Evolutionary conservation across 2,888 invertebrate genomes (phyloP).

Genomic region (Apotomis turbidana): DNA sequence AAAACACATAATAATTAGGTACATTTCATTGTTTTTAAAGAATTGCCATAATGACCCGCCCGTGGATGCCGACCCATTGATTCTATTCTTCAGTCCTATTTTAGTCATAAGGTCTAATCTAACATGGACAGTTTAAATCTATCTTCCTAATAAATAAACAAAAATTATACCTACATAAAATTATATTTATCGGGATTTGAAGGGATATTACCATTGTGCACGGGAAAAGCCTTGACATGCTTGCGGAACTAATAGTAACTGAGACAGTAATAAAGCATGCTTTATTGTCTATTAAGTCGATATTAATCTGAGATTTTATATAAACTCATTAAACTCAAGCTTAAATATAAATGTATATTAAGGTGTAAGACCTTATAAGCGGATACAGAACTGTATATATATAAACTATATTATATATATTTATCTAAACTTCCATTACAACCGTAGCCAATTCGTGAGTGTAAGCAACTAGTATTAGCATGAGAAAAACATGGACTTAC

Average conservation of each 20-base stretch:
- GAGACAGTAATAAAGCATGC: constrained; percentile 35
- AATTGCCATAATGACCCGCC: no score
- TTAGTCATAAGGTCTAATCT: no score
- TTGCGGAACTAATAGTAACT: constrained; percentile 21
- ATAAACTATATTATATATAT: constrained; percentile 3
- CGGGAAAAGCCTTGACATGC: constrained; percentile 28
- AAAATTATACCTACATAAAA: no score
- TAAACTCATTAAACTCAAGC: constrained; percentile 15
- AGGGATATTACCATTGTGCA: constrained; percentile 32
- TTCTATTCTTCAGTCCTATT: no score
- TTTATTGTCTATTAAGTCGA: constrained; percentile 46
- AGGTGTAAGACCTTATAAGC: constrained; percentile 19
- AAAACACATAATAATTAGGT: no score
- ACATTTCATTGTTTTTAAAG: no score
- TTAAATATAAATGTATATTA: constrained; percentile 26
- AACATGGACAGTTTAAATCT: no score
- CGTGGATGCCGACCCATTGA: no score
- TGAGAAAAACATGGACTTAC: constrained; percentile 6
- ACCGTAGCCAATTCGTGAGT: constrained; percentile 17
- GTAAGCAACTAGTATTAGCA: constrained; percentile 3
- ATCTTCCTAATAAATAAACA: no score
- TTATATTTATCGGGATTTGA: constrained; percentile 17
- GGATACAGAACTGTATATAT: neutral
- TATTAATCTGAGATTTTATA: constrained; percentile 45
- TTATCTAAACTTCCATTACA: constrained; percentile 9